A percentile compares a stretch with the other conserved stretches of the same genome.
Conservation (phyloP, 2,113 vertebrate species). For the Tychaedon coryphoeus region DNA sequence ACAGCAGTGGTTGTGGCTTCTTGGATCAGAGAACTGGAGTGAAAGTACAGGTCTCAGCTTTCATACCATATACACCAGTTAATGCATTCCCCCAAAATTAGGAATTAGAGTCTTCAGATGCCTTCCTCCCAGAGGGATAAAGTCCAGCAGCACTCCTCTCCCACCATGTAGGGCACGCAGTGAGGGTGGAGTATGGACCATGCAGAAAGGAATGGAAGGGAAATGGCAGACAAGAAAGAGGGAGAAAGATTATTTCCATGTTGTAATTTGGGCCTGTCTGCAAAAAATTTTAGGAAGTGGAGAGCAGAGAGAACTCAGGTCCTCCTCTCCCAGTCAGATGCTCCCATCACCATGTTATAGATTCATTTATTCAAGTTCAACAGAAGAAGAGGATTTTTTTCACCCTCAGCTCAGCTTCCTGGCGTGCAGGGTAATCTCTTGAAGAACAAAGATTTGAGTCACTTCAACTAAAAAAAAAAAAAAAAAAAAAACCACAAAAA, state of each 20-base stretch:
- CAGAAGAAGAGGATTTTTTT: neutral
- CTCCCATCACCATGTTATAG: neutral
- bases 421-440: neutral
- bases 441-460: neutral
- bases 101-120: neutral
- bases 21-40: neutral
- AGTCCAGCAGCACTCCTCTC: neutral
- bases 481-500: neutral
- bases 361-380: neutral
- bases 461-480: neutral
- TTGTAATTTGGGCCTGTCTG: neutral
- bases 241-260: neutral
- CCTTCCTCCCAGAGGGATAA: neutral
- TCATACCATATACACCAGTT: accelerated
- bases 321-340: neutral
- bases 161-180: accelerated
- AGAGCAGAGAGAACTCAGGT: neutral
- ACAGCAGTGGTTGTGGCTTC: neutral
- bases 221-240: neutral
- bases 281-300: neutral
- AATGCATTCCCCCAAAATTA: neutral
- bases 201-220: neutral
- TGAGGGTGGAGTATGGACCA: neutral
- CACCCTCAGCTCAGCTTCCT: neutral
- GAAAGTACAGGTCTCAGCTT: neutral